A percentile compares a stretch with the other conserved stretches of the same genome.
Evolutionary conservation across 2,888 invertebrate species (phyloP).

Genomic region (Cosmorhoe ocellata): DNA sequence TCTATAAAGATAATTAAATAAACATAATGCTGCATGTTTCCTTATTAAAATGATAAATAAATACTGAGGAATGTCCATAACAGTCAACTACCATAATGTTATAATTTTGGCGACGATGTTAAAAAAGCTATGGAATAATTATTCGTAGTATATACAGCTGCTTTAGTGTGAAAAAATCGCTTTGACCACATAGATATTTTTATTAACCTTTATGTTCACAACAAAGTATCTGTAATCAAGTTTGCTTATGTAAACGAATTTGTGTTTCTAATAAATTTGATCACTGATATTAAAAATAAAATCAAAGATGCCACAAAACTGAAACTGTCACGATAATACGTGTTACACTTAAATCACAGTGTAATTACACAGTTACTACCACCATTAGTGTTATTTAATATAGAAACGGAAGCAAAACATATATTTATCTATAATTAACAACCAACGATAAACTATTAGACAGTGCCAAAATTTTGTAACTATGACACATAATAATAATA

Average conservation of each 20-base stretch:
- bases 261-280: constrained; percentile 1
- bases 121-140: not conserved
- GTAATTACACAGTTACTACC: constrained; percentile 48
- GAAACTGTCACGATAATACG: constrained; percentile 34
- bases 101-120: not conserved
- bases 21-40: constrained; percentile 44
- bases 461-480: constrained; percentile 53
- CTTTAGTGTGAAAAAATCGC: constrained; percentile 16
- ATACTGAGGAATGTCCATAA: constrained; percentile 24
- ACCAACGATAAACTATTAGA: constrained; percentile 44
- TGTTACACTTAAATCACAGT: constrained; percentile 35
- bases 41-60: constrained; percentile 40
- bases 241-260: not conserved
- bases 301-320: constrained; percentile 58
- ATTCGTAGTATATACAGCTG: constrained; percentile 9
- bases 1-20: constrained; percentile 32
- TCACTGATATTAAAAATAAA: constrained; percentile 24
- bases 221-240: not conserved
- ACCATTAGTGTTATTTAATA: constrained; percentile 45
- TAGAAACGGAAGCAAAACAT: constrained; percentile 60
- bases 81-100: not conserved
- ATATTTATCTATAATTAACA: constrained; percentile 57
- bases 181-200: constrained; percentile 1
- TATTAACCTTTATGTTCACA: constrained; percentile 8
- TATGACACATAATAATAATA: constrained; percentile 41